These are phyloP conservation scores for Drusus annulatus DNA, from an alignment of 1,140 invertebrate genomes.

Conservation along the genomic window DNA sequence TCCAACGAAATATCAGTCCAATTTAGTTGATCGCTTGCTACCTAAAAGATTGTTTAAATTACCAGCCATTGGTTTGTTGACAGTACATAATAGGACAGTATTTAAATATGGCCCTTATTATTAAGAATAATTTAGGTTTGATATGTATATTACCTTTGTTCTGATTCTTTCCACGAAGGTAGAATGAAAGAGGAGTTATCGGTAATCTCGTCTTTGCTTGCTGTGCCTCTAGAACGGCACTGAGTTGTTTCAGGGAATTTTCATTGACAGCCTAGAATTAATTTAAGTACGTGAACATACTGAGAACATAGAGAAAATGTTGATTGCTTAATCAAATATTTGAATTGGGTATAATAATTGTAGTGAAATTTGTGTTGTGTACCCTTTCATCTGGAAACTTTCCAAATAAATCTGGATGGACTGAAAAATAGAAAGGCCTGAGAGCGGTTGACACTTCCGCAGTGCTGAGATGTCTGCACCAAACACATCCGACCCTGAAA, in stretches of 20 bases:
- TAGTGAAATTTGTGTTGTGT: constrained; percentile 53
- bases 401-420: constrained; percentile 90
- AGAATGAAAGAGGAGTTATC: constrained; percentile 77
- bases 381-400: constrained; percentile 84
- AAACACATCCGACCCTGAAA: constrained; percentile 31
- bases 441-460: constrained; percentile 83
- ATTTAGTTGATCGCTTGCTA: too few relatives aligned
- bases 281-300: too few relatives aligned
- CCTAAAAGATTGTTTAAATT: too few relatives aligned
- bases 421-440: constrained; percentile 88
- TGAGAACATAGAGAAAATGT: too few relatives aligned
- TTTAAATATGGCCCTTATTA: too few relatives aligned
- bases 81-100: too few relatives aligned
- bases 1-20: too few relatives aligned
- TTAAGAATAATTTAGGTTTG: too few relatives aligned
- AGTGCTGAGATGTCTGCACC: constrained; percentile 49
- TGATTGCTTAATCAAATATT: background rate
- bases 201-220: constrained; percentile 71
- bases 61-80: too few relatives aligned
- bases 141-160: constrained; percentile 62
- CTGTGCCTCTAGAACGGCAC: constrained; percentile 79
- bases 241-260: constrained; percentile 84
- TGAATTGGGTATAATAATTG: background rate
- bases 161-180: constrained; percentile 72
- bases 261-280: constrained; percentile 81